Evolutionary conservation across 2,113 vertebrate genomes (phyloP).

Genomic region (Ceyx melanurus): DNA sequence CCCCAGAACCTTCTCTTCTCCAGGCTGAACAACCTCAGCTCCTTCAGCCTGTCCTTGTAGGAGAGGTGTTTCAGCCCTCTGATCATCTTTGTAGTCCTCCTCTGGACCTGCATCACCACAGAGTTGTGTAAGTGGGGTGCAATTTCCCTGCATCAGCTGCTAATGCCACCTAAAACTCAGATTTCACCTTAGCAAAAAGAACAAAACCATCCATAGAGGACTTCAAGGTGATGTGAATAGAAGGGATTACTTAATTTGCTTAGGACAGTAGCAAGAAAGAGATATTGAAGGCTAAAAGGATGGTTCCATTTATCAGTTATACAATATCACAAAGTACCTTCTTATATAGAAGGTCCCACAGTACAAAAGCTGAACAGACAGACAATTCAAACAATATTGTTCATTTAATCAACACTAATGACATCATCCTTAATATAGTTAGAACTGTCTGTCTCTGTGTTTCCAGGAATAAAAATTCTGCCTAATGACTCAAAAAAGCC

Average conservation of each 20-base stretch:
- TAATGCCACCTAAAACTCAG: not conserved
- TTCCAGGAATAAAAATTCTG: constrained; percentile 3
- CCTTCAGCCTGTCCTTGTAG: too few relatives aligned
- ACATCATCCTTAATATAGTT: not conserved
- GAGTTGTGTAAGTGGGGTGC: not conserved
- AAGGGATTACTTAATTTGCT: not conserved
- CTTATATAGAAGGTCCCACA: not conserved
- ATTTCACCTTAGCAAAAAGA: not conserved
- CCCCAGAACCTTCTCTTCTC: too few relatives aligned
- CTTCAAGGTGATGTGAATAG: not conserved
- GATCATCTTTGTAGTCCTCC: too few relatives aligned
- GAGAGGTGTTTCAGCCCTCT: too few relatives aligned
- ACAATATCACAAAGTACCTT: not conserved
- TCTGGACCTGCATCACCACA: too few relatives aligned
- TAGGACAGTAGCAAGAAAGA: not conserved
- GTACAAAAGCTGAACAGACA: not conserved
- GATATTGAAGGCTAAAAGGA: not conserved
- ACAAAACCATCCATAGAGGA: not conserved
- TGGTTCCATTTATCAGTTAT: not conserved
- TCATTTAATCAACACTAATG: not conserved
- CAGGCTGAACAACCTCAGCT: too few relatives aligned
- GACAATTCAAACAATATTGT: not conserved
- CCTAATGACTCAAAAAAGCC: not conserved
- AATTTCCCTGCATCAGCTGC: not conserved
- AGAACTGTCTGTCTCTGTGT: not conserved